These are phyloP conservation scores for Augiades crinisus DNA, from an alignment of 2,888 invertebrate genomes.

Conservation along the genomic window DNA sequence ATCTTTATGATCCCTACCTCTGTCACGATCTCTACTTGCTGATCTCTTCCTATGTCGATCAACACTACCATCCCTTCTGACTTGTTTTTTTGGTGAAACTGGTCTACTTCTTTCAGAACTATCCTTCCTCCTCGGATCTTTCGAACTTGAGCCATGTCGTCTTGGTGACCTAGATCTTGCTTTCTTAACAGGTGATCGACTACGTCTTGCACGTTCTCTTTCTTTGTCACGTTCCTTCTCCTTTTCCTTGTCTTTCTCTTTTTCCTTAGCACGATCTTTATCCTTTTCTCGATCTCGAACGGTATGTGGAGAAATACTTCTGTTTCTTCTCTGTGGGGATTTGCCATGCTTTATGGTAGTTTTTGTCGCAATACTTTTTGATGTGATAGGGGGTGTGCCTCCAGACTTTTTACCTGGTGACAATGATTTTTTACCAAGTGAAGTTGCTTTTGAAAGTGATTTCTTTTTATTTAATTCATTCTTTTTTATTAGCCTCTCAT, in stretches of 20 bases:
- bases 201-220: conserved; percentile 74
- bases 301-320: conserved; percentile 63
- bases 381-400: conserved; percentile 73
- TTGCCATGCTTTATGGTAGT: conserved; percentile 65
- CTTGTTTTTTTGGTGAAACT: conserved; percentile 72
- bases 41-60: conserved; percentile 70
- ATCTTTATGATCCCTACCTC: conserved; percentile 75
- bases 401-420: conserved; percentile 76
- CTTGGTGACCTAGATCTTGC: conserved; percentile 71
- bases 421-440: conserved; percentile 69
- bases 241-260: conserved; percentile 68
- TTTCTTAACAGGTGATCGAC: conserved; percentile 67
- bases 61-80: conserved; percentile 61
- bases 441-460: conserved; percentile 50
- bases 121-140: conserved; percentile 68
- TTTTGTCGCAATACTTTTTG: conserved; percentile 67
- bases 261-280: conserved; percentile 63
- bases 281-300: conserved; percentile 76
- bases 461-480: conserved; percentile 62
- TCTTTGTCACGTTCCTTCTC: conserved; percentile 74
- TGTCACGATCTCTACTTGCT: conserved; percentile 73
- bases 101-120: conserved; percentile 75
- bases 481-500: conserved; percentile 66
- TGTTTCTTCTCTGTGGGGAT: conserved; percentile 67
- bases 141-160: conserved; percentile 59